Base-by-base conservation (phyloP, 2,797 vertebrate species). In the Lemur catta region DNA sequence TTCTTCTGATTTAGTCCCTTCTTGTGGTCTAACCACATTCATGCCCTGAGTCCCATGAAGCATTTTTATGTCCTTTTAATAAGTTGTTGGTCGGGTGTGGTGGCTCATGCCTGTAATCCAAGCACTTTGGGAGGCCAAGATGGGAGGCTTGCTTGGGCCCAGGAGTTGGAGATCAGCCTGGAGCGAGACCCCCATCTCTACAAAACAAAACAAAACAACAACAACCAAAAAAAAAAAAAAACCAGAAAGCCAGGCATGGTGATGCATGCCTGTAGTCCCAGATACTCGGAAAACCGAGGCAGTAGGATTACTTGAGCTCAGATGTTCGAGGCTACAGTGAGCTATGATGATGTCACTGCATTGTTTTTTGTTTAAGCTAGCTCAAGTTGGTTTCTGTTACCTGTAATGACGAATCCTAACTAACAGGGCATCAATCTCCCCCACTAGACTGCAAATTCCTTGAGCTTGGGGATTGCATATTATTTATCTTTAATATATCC, bases 401-500 rank as follows among this genome's bases (percentile, higher is more conserved):
- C 22, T 86, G 15, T 48, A 91, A 87, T 46, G 94, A 93, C 82
- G 35, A 38, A 89, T 87, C 41, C 22, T 95, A 91, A 94, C 14
- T 95, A 95, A 71, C 8, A 93, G 63, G 46, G 20, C 61, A 86
- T 95, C 59, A 67, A 59, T 84, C 6, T 88, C 26, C 88, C 33
- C 46, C 4, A 79, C 8, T 20, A 82, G 33, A 48, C 24, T 71
- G 0, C 79, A 94, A 88, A 94, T 91, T 95, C 41, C 59, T 79
- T 91, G 74, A 93, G 84, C 18, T 43, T 67, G 55, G 52, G 67
- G 22, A 76, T n/a, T 67, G 20, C 78, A 33, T 22, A 89, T 33
- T 89, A 50, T 75, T 94, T 33, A 94, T 80, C 43, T 96, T 88
- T 91, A 78, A 95, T 20, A 82, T 14, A 95, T 74, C 48, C 30